phyloP scores from a whole-genome alignment of 1,140 invertebrate species.

The Euwallacea similis region DNA sequence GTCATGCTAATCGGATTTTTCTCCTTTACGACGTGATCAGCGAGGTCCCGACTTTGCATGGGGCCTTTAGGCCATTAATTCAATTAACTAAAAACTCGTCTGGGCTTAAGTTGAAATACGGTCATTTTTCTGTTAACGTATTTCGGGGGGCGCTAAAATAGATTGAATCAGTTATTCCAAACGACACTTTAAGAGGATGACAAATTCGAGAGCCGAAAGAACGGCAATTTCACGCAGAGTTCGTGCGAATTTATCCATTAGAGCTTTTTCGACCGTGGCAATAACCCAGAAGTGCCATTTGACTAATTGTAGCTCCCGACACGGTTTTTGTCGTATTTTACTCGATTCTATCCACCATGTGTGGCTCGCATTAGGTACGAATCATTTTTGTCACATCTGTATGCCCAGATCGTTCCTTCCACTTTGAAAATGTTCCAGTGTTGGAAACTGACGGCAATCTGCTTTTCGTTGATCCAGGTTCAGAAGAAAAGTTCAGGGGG shows the following conservation, averaged over 20 bases:
- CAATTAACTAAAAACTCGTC: conserved; percentile 36
- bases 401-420: conserved; percentile 6
- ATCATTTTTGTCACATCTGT: conserved; percentile 30
- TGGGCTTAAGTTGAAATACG: conserved; percentile 27
- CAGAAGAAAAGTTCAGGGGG: neutral
- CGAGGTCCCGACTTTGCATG: conserved; percentile 1
- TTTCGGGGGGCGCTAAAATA: conserved; percentile 23
- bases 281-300: conserved; percentile 34
- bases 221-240: conserved; percentile 35
- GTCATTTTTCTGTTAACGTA: conserved; percentile 33
- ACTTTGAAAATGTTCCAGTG: no score
- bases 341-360: conserved; percentile 22
- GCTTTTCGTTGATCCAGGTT: neutral
- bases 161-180: conserved; percentile 33
- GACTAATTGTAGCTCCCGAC: conserved; percentile 32
- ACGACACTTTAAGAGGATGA: conserved; percentile 37
- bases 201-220: conserved; percentile 35
- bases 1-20: conserved; percentile 14
- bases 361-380: conserved; percentile 28
- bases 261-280: conserved; percentile 35
- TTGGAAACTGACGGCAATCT: neutral
- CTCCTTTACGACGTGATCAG: conserved; percentile 12
- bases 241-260: conserved; percentile 37
- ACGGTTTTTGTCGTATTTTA: conserved; percentile 23
- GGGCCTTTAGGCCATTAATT: conserved; percentile 26